Base-by-base conservation (phyloP, 2,797 vertebrate species). In the Serranus cabrilla region DNA sequence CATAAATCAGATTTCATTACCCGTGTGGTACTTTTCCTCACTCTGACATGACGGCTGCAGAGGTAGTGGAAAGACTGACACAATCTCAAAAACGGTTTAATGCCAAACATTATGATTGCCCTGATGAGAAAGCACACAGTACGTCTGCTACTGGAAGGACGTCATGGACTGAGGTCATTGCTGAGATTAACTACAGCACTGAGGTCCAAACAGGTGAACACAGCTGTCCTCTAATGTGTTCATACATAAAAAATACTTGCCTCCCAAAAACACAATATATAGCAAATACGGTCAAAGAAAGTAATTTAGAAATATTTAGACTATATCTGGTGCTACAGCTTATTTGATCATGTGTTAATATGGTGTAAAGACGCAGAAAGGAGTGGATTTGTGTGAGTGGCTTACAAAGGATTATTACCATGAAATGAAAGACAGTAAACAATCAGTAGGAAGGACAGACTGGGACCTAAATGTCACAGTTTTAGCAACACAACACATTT, bases 11-110 rank as follows among this genome's bases (percentile, higher is more conserved):
- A 72, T 81, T 31, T 85, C 31, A 50, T 70, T 79, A 89, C 78
- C 80, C 60, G 39, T 87, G 83, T 88, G 82, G 69, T 61, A 51
- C 34, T 63, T 81, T 72, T 58, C 63, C 69, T 85, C 57, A 57
- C 74, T 76, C 69, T 78, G 73, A 83, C 79, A 70, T 31, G 50
- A 75, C 14, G 37, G 43, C 66, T 67, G 72, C 82, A 89, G 92
- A 93, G 91, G 91, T 90, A 92, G 91, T 85, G 88, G 76, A 78
- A 74, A 70, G 49, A 85, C 39, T 77, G 76, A 88, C 60, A 59
- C 69, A 65, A 66, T 63, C 65, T 78, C 40, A 61, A n/a, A 59
- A 58, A 68, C 2, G n/a, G 7, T 25, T 43, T 27, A 34, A 60
- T 54, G 47, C 49, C 46, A 25, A n/a, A 39, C 21, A 18, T 68